phyloP scores from a whole-genome alignment of 2,797 vertebrate species.

The Lepidocolaptes lacrymiger region DNA sequence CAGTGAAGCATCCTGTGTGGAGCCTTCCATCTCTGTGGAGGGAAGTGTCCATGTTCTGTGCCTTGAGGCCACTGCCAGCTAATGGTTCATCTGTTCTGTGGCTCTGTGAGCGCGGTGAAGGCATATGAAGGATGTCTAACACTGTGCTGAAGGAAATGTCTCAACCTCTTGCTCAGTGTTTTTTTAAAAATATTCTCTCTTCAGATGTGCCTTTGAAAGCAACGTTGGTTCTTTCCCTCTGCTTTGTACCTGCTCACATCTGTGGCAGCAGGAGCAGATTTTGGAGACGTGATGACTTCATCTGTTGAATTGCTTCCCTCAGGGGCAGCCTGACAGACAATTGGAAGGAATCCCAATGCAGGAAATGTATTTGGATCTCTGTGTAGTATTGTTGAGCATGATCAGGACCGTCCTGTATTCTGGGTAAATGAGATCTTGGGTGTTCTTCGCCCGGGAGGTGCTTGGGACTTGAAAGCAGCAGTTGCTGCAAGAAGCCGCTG shows the following conservation, averaged over 20 bases:
- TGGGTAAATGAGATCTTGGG: conserved; percentile 33
- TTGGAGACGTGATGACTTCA: conserved; percentile 30
- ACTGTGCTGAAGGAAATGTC: not conserved
- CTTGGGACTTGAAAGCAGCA: conserved; percentile 22
- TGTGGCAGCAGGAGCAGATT: not conserved
- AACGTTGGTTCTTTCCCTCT: not conserved
- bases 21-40: not conserved
- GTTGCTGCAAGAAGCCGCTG: not conserved
- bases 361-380: conserved; percentile 41
- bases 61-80: not conserved
- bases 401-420: conserved; percentile 46
- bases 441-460: conserved; percentile 1
- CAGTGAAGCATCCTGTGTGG: not conserved
- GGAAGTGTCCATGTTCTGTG: not conserved
- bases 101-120: not conserved
- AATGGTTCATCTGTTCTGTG: not conserved
- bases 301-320: conserved; percentile 16
- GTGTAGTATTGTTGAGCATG: not conserved
- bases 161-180: not conserved
- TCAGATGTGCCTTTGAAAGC: not conserved
- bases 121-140: not conserved
- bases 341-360: conserved; percentile 23
- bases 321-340: not conserved
- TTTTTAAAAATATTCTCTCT: not conserved
- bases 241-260: not conserved